Base-by-base conservation (phyloP, 2,888 invertebrate genomes). In the Synanthedon formicaeformis region DNA sequence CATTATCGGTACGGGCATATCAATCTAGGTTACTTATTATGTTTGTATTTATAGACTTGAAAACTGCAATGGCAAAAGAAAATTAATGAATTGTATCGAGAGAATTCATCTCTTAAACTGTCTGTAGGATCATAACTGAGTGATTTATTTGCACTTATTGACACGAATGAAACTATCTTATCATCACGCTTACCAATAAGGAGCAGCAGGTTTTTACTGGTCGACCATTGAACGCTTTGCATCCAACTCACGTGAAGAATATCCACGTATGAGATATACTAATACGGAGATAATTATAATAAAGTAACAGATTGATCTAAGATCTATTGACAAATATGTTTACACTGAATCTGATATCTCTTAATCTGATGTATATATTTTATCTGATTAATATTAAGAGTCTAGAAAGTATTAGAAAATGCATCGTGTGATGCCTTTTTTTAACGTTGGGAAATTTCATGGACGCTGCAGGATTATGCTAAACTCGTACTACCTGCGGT, bases 141-240 rank as follows among this genome's bases (percentile, higher is more conserved):
- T 54, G 56, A 56, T 56, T 56, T 54, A 56, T 56, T 54, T 52
- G 49, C 50, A 41, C 54, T 56, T 56, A 64, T 62, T 60, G 59
- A 61, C 57, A 53, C 45, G 54, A 55, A 61, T 55, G 58, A 56
- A 58, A 55, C 50, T 54, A 58, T 60, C 59, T 51, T 53, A 45
- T 51, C 53, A 54, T 56, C 41, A 51, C 53, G 56, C 53, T 55
- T 41, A 23, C 54, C 57, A 40, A 51, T 52, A 51, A 54, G 53
- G 53, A 6, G n/a, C 13, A 13, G n/a, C 45, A 13, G 12, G 45
- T 45, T 45, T 45, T 45, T 45, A 45, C 45, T 2, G 45, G 13
- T n/a, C 12, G 14, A 45, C 14, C 45, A 14, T 45, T 45, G 45
- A 13, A 45, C 2, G 45, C 14, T 45, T 45, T 45, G n/a, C 45